phyloP scores from a whole-genome alignment of 2,113 vertebrate species.

The Saiga tatarica region DNA sequence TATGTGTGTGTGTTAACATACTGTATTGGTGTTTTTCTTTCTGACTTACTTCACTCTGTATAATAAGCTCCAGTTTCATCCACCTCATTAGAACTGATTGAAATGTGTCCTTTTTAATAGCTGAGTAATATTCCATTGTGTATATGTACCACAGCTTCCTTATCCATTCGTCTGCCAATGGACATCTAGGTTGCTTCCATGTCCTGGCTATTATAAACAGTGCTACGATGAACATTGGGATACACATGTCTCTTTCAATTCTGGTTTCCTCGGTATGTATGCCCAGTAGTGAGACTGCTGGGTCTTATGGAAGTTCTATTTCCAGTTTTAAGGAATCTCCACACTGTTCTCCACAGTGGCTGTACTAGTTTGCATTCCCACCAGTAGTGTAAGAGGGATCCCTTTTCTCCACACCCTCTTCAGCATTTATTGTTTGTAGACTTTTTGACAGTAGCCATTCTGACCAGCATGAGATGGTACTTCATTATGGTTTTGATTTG shows the following conservation, averaged over 20 bases:
- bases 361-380: neutral
- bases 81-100: neutral
- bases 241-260: neutral
- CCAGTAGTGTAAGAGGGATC: neutral
- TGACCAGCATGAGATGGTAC: neutral
- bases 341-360: neutral
- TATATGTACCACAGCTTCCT: neutral
- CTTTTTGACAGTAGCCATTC: neutral
- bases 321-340: neutral
- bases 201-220: neutral
- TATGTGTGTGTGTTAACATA: neutral
- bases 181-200: neutral
- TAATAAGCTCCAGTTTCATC: neutral
- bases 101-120: neutral
- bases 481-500: neutral
- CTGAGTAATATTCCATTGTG: neutral
- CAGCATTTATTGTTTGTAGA: neutral
- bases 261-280: neutral
- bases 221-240: neutral
- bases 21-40: neutral
- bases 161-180: rapidly evolving
- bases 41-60: neutral
- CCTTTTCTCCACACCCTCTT: neutral
- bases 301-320: neutral
- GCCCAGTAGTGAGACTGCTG: neutral